Base-by-base conservation (phyloP, 2,888 invertebrate species). In the Dinocampus coccinellae region DNA sequence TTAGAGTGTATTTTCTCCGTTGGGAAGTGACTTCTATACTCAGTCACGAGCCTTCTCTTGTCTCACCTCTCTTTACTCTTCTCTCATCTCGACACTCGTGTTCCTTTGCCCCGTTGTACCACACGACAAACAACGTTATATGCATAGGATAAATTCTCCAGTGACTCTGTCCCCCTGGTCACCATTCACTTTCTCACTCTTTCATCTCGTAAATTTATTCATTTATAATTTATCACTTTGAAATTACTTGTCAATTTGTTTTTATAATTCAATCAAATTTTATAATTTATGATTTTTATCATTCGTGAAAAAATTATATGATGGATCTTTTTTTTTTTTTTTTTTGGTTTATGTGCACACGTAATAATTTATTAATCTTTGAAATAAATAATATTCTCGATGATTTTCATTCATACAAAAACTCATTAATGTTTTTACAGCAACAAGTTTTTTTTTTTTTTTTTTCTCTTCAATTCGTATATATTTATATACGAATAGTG, bases 21-120 rank as follows among this genome's bases (percentile, higher is more conserved):
- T 65, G 53, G 55, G 42, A 55, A 57, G 62, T 69, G 62, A 62
- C 69, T 69, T 13, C n/a, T 26, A 34, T 16, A 52, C 34, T 52
- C 22, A 52, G 34, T 53, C 34, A 22, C 39, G 24, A 36, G 36
- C 39, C 11, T 39, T 39, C 61, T 61, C 36, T 61, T 22, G 39
- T 61, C 39, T 24, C 24, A 39, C 42, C 26, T 34, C 36, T 57
- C 55, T n/a, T n/a, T n/a, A n/a, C n/a, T n/a, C 11, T 39, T 39
- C 61, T 61, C 36, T 61, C 36, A 24, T 61, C 39, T 24, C 24
- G 39, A 29, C 26, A 20, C 36, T 57, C 55, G n/a, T n/a, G 11
- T 16, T 36, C 36, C 42, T 62, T 33, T 60, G 60, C 34, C 34
- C 39, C 42, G 11, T 62, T 42, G 24, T 13, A n/a, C 29, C 52